These are phyloP conservation scores for Drosophila bocqueti DNA, from an alignment of 1,140 invertebrate species.

Conservation along the genomic window DNA sequence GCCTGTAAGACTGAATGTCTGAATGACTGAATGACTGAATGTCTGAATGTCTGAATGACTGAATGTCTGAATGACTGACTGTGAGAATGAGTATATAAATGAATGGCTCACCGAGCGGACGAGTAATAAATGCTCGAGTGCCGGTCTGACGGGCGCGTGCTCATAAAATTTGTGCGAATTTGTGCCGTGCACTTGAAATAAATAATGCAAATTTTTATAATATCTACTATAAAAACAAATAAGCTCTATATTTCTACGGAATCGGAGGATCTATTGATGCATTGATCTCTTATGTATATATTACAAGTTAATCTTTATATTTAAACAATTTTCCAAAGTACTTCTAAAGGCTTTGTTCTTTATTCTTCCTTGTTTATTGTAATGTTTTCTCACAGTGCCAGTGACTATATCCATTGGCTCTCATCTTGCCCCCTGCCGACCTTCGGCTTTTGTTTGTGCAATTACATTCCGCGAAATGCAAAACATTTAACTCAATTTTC, in stretches of 20 bases:
- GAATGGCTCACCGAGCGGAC: neutral
- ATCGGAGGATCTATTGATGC: too few species aligned
- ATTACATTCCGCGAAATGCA: slow-evolving; percentile 48
- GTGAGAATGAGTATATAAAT: neutral
- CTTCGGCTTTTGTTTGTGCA: slow-evolving; percentile 52
- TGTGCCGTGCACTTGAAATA: slow-evolving; percentile 5
- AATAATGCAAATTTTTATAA: neutral
- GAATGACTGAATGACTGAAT: neutral
- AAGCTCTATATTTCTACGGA: rapidly evolving
- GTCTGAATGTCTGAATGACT: neutral
- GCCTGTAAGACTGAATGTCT: slow-evolving; percentile 3
- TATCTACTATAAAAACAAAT: neutral
- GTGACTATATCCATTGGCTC: neutral
- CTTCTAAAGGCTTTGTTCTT: neutral
- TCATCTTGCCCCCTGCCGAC: slow-evolving; percentile 27
- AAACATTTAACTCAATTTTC: slow-evolving; percentile 54
- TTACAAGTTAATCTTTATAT: too few species aligned
- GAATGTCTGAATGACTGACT: slow-evolving; percentile 2
- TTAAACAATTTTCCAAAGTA: neutral
- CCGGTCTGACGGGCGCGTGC: slow-evolving; percentile 6
- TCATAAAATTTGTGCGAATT: slow-evolving; percentile 11
- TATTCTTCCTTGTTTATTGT: neutral
- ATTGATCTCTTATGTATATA: neutral
- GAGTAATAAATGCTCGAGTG: slow-evolving; percentile 10
- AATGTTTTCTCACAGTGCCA: neutral